A percentile compares a stretch with the other conserved stretches of the same genome.
These are phyloP conservation scores for Dinothrombium tinctorium DNA, from an alignment of 1,140 invertebrate genomes.

Conservation along the genomic window DNA sequence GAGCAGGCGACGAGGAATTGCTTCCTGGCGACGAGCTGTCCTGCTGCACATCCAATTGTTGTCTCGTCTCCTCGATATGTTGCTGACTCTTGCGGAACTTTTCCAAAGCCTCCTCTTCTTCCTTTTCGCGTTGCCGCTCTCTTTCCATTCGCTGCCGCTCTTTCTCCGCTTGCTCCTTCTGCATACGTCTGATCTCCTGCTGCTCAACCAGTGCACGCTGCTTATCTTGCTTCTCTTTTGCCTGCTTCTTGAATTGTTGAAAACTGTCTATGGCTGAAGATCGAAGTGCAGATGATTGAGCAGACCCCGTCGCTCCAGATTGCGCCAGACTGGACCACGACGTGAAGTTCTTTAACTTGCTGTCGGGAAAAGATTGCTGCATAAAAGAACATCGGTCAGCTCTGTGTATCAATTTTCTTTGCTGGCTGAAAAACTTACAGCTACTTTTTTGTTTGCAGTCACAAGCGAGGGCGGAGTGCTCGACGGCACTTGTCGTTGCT, in stretches of 20 bases:
- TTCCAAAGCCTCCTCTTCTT: slow-evolving; percentile 49
- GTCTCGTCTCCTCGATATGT: neutral
- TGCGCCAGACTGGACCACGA: slow-evolving; percentile 62
- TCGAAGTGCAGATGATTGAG: neutral
- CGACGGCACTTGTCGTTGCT: too few species aligned
- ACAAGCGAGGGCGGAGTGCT: too few species aligned
- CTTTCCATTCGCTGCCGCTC: slow-evolving; percentile 50
- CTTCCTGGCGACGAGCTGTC: neutral
- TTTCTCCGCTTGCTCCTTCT: slow-evolving; percentile 58
- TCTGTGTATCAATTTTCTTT: neutral
- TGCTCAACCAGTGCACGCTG: slow-evolving; percentile 58
- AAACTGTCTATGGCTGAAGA: slow-evolving; percentile 28
- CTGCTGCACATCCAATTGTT: neutral
- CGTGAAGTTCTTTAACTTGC: slow-evolving; percentile 47
- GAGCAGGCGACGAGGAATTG: neutral
- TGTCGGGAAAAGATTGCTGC: slow-evolving; percentile 10
- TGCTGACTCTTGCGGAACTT: slow-evolving; percentile 28
- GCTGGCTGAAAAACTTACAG: neutral
- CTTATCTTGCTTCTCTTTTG: slow-evolving; percentile 70
- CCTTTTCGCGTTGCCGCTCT: slow-evolving; percentile 33
- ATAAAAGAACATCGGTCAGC: neutral
- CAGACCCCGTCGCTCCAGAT: neutral
- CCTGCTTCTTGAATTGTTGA: slow-evolving; percentile 74
- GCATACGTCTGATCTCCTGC: slow-evolving; percentile 42
- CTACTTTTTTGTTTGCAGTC: neutral